Percentiles rank a stretch among this genome's conserved stretches.
Conservation (phyloP, 2,113 vertebrate species). For the Eleginops maclovinus region DNA sequence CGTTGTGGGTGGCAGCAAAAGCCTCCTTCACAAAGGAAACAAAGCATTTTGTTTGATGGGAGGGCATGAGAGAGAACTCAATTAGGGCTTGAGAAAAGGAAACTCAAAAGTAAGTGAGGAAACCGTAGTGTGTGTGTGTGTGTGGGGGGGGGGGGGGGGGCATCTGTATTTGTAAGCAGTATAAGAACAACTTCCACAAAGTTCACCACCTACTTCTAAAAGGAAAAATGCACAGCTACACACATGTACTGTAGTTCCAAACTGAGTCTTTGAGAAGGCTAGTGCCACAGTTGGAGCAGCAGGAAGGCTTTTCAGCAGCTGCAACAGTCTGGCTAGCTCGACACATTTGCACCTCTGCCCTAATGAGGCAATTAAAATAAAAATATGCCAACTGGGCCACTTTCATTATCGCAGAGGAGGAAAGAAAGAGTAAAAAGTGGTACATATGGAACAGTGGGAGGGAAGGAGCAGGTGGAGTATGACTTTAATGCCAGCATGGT, state of each 20-base stretch:
- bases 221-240: constrained; percentile 17
- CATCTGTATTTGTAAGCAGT: background rate
- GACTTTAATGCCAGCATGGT: constrained; percentile 31
- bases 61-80: constrained; percentile 59
- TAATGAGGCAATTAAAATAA: constrained; percentile 70
- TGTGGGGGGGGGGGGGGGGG: background rate
- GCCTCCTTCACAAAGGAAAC: constrained; percentile 49
- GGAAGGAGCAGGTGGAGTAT: constrained; percentile 17
- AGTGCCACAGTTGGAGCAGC: constrained; percentile 47
- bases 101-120: constrained; percentile 27
- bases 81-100: constrained; percentile 49
- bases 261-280: constrained; percentile 12
- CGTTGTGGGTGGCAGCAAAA: constrained; percentile 37
- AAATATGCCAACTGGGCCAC: constrained; percentile 49
- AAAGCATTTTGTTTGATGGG: constrained; percentile 53
- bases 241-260: constrained; percentile 9
- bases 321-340: constrained; percentile 18
- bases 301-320: constrained; percentile 55
- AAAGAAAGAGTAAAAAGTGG: constrained; percentile 14
- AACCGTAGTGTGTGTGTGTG: background rate
- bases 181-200: constrained; percentile 3
- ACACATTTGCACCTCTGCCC: constrained; percentile 57
- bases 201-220: background rate
- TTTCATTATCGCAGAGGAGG: constrained; percentile 39
- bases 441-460: constrained; percentile 23